These are phyloP conservation scores for Rotaria sp. DNA, from an alignment of 2,888 invertebrate species.

Conservation along the genomic window DNA sequence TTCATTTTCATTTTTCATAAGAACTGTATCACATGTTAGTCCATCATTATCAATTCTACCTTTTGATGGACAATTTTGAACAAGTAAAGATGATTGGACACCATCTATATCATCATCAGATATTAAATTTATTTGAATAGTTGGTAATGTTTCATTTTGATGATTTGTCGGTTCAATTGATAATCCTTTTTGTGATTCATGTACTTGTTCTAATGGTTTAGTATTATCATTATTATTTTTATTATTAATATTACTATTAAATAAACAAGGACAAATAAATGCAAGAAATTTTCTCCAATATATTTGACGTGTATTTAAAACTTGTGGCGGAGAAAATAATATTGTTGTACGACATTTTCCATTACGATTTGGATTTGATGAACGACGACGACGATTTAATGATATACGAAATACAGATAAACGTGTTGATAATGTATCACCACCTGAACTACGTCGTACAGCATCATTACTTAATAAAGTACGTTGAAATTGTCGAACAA, in stretches of 20 bases:
- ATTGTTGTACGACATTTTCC: neutral
- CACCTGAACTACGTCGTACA: neutral
- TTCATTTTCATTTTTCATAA: neutral
- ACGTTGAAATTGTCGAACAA: constrained; percentile 6
- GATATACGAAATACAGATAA: neutral
- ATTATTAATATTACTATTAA: neutral
- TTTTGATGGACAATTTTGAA: neutral
- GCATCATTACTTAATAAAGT: neutral
- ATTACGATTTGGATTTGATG: neutral
- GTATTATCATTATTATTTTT: neutral
- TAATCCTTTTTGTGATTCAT: neutral
- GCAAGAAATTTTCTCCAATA: neutral
- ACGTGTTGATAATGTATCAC: neutral
- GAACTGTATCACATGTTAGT: neutral
- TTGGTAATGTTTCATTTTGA: neutral
- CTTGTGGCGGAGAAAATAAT: neutral
- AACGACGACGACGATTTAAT: neutral
- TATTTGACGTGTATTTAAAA: neutral
- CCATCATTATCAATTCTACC: neutral
- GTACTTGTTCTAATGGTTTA: neutral
- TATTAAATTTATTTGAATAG: neutral
- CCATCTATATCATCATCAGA: neutral
- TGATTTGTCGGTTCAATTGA: neutral
- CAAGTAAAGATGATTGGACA: neutral
- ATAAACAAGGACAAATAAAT: neutral